Conservation (phyloP, 2,113 vertebrate species). For the Brienomyrus brachyistius region DNA sequence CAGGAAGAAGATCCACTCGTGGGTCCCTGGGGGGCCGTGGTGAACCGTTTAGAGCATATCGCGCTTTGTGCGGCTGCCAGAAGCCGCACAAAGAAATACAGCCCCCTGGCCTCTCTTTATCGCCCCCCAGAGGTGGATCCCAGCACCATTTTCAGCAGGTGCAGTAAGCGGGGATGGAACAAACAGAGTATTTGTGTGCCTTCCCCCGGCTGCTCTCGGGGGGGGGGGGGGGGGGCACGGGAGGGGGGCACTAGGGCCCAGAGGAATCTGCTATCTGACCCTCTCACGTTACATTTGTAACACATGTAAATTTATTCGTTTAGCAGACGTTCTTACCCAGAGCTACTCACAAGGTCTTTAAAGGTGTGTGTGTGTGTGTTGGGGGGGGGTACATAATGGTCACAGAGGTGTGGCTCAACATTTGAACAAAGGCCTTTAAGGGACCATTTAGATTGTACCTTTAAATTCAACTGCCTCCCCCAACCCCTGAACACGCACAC, state of each 20-base stretch:
- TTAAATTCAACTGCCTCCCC: neutral
- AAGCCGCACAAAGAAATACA: slow-evolving; percentile 3
- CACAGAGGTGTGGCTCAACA: neutral
- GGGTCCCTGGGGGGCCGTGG: neutral
- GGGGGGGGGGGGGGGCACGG: neutral
- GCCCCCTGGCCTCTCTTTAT: neutral
- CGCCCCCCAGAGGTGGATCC: neutral
- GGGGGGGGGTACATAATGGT: neutral
- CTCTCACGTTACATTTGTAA: neutral
- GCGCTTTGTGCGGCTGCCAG: neutral
- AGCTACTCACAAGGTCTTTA: neutral
- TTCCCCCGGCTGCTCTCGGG: neutral
- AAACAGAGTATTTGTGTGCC: slow-evolving; percentile 9
- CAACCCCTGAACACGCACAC: neutral
- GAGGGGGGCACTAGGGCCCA: neutral
- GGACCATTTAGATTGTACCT: neutral
- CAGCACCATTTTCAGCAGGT: slow-evolving; percentile 11
- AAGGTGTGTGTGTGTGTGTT: neutral
- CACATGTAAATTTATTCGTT: neutral
- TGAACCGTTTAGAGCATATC: neutral
- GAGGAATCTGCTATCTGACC: neutral
- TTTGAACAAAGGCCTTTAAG: neutral
- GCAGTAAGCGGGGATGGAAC: neutral
- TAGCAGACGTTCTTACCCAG: neutral
- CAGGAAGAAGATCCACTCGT: neutral